Evolutionary conservation across 2,888 invertebrate species (phyloP), one percentile per base, ranked within the genome.

Genomic region (Hyppa rectilinea): DNA sequence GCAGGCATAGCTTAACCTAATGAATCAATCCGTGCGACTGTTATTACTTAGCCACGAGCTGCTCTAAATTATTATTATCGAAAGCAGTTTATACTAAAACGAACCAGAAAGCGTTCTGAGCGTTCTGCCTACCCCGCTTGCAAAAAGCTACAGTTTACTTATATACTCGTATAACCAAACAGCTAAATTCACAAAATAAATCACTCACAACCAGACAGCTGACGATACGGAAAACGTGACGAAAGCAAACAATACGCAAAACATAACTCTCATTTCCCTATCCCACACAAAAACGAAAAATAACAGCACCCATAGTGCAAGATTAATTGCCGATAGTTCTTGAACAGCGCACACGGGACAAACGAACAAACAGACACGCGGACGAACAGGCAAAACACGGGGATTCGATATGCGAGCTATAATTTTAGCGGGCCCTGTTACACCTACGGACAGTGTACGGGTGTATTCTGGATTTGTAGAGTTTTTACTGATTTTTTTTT

Each of bases 241-340:
- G 53, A 81, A 31, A 50, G 9, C 23, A 4, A 31, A 10, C 49
- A 49, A 74, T 61, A 80, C 56, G 60, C 40, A 59, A 26, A 20
- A 62, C 58, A 40, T 55, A 58, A 63, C 34, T 23, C n/a, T 47
- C n/a, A 62, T 67, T 64, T 60, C 38, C 45, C 76, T 63, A 43
- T 59, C 47, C 62, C n/a, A 63, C 38, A 64, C 58, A 65, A 75
- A 71, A 83, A 68, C 78, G 77, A 78, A 85, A 81, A 84, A 75
- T 66, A 80, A 65, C 81, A 84, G 86, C 77, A 83, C 75, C 80
- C 82, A 86, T 85, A 88, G 87, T 82, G 85, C 85, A 92, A 95
- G 93, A 95, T 94, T 92, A 93, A 95, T 95, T 92, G 94, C 90
- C 94, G 91, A 94, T 93, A 92, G 87, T 65, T 83, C 76, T 78